Evolutionary conservation across 2,797 vertebrate genomes (phyloP), one percentile per base, ranked within the genome.

Genomic region (Merluccius polli): DNA sequence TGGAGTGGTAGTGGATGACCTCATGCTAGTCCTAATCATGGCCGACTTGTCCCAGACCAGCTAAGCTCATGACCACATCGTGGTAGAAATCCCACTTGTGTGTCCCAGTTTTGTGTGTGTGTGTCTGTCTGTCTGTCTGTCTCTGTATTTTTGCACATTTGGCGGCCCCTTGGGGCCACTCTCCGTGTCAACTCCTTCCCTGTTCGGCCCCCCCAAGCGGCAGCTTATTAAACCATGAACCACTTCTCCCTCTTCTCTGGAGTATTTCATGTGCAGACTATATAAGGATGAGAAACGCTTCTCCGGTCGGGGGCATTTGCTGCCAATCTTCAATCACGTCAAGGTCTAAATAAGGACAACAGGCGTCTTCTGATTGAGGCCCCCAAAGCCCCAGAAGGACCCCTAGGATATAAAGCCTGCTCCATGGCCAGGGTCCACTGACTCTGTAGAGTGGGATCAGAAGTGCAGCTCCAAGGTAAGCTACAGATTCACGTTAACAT

Each of bases 291-390:
- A 29, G 74, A 72, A 82, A 73, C 35, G 44, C 72, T 52, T 63
- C 77, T 38, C 11, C n/a, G 48, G 75, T 72, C 77, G 15, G 36
- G 36, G 81, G 24, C 68, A 78, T 81, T 77, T 86, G 80, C 65
- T 80, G 77, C 30, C 0, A 80, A 83, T 86, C 85, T 86, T 89
- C 86, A 86, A 73, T 82, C 75, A 76, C 29, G 69, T 75, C 68
- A 75, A 72, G 77, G 48, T 75, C 86, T 83, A 88, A 88, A 90
- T n/a, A 89, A 84, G 88, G 87, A 70, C 70, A 86, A 78, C 79
- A 35, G 76, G 32, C n/a, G 4, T 76, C 10, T 36, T 44, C 71
- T 36, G 52, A 63, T 63, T 79, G 80, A 75, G 59, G 36, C 16
- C 82, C 87, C 79, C 21, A 15, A 65, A 76, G 73, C 69, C 81